These are phyloP conservation scores for Oegoconia quadripuncta DNA, from an alignment of 2,888 invertebrate genomes.

Conservation along the genomic window DNA sequence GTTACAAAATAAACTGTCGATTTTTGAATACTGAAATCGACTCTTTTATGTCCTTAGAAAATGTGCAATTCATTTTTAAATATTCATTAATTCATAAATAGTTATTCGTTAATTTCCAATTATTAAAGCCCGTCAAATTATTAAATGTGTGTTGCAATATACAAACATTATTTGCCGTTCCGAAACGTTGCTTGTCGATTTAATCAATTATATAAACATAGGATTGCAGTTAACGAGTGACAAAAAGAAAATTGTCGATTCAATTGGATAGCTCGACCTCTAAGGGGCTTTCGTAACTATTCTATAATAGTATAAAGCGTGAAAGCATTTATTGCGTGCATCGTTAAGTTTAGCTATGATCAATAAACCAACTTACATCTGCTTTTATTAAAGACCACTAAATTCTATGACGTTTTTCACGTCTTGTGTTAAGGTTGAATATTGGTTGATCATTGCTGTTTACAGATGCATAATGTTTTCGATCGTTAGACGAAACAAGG, in stretches of 20 bases:
- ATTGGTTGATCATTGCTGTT: neutral
- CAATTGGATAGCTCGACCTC: constrained; percentile 18
- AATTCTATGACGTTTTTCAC: too few relatives aligned
- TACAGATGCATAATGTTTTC: neutral
- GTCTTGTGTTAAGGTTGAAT: neutral
- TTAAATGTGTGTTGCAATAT: too few relatives aligned
- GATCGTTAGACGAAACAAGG: neutral
- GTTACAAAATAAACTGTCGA: too few relatives aligned
- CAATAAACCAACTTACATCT: constrained; percentile 10
- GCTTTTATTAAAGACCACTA: too few relatives aligned
- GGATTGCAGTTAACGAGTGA: neutral
- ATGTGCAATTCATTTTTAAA: too few relatives aligned
- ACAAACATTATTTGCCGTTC: too few relatives aligned
- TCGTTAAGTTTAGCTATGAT: constrained; percentile 29
- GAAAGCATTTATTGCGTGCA: constrained; percentile 43
- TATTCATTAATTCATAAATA: too few relatives aligned
- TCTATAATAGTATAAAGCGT: constrained; percentile 47
- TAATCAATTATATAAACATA: neutral
- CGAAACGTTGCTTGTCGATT: too few relatives aligned
- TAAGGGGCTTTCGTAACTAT: constrained; percentile 43
- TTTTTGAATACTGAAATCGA: too few relatives aligned
- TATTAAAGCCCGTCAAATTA: too few relatives aligned
- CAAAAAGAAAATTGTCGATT: constrained; percentile 20
- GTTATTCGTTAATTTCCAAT: too few relatives aligned
- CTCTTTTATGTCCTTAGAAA: too few relatives aligned